Conservation (phyloP, 2,797 vertebrate species). For the Harpagifer antarcticus region DNA sequence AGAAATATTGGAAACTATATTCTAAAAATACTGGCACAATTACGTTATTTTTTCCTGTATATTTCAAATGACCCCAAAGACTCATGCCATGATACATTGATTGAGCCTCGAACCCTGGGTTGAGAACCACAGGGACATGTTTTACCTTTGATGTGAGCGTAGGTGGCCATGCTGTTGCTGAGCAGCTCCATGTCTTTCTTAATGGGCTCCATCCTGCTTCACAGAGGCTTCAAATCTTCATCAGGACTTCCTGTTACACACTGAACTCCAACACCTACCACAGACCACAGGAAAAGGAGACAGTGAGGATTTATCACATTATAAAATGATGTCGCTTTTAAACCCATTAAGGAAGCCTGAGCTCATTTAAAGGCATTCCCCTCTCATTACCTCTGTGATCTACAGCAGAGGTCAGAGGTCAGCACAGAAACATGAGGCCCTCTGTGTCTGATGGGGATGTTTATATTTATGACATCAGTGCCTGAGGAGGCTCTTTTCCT, state of each 20-base stretch:
- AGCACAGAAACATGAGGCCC: slow-evolving; percentile 22
- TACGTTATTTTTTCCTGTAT: too few species aligned
- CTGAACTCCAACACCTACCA: slow-evolving; percentile 10
- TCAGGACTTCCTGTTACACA: not conserved
- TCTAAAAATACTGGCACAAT: too few species aligned
- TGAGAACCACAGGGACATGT: not conserved
- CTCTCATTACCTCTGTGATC: slow-evolving; percentile 28
- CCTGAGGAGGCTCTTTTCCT: slow-evolving; percentile 47
- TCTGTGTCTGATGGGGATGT: slow-evolving; percentile 38
- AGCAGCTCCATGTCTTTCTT: slow-evolving; percentile 85
- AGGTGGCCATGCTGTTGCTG: slow-evolving; percentile 87
- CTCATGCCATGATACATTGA: not conserved
- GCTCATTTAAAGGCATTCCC: slow-evolving; percentile 4
- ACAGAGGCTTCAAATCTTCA: slow-evolving; percentile 42
- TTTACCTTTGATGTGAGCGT: slow-evolving; percentile 83
- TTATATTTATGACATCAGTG: slow-evolving; percentile 60
- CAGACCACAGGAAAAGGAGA: slow-evolving; percentile 1
- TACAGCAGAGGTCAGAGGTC: slow-evolving; percentile 50
- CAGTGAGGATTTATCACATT: not conserved
- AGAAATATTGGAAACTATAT: too few species aligned
- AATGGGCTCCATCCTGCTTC: slow-evolving; percentile 79
- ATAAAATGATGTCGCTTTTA: not conserved
- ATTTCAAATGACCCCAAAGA: not conserved
- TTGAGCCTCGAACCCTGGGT: not conserved
- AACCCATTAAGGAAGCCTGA: slow-evolving; percentile 1